phyloP scores from a whole-genome alignment of 2,888 invertebrate species.

The Druceiella hillmani region DNA sequence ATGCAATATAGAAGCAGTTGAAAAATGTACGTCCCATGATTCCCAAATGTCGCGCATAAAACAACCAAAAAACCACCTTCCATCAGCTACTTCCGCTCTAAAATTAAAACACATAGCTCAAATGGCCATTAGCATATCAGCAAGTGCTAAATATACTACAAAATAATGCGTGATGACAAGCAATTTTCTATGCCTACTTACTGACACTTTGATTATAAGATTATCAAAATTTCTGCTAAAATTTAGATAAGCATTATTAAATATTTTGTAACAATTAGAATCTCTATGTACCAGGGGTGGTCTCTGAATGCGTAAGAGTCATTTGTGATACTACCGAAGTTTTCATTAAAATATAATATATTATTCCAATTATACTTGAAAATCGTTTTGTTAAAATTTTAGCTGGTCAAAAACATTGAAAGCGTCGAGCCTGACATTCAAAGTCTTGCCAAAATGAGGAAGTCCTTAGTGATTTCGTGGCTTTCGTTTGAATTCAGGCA shows the following conservation, averaged over 20 bases:
- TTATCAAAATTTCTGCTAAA: conserved; percentile 84
- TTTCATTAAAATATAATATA: too few species aligned
- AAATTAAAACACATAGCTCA: conserved; percentile 95
- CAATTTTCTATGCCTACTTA: conserved; percentile 58
- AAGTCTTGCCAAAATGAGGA: too few species aligned
- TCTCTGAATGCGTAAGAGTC: too few species aligned
- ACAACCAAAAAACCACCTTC: conserved; percentile 82
- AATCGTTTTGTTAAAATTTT: too few species aligned
- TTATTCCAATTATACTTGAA: too few species aligned
- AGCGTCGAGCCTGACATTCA: too few species aligned
- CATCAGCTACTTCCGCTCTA: conserved; percentile 78
- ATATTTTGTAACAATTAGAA: conserved; percentile 62
- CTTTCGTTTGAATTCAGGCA: too few species aligned
- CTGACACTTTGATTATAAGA: conserved; percentile 83
- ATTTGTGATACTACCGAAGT: too few species aligned
- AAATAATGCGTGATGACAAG: conserved; percentile 91
- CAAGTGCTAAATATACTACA: conserved; percentile 89
- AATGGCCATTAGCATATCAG: conserved; percentile 91
- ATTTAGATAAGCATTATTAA: conserved; percentile 86
- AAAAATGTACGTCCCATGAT: conserved; percentile 92
- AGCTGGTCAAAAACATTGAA: too few species aligned
- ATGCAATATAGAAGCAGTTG: conserved; percentile 88
- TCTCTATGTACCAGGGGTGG: conserved; percentile 49
- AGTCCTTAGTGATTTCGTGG: too few species aligned
- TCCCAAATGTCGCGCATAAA: conserved; percentile 97